Base-by-base conservation (phyloP, 2,113 vertebrate species). In the Copsychus sechellarum region DNA sequence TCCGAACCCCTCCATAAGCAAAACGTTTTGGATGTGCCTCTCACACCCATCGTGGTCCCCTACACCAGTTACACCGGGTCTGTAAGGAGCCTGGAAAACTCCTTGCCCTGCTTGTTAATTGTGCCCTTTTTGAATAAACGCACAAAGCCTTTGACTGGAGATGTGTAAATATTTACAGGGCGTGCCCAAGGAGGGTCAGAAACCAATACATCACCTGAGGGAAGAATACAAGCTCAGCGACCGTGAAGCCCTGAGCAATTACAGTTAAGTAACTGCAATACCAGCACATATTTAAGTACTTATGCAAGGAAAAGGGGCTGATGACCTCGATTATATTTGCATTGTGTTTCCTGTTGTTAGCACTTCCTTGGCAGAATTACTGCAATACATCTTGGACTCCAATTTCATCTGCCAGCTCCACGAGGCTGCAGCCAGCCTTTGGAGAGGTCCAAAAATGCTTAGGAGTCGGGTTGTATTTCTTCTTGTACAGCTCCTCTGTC, bases 321-420 rank as follows among this genome's bases (percentile, higher is more conserved):
- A 96, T 93, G 89, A 90, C 87, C 94, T 95, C 69, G 71, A 91
- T 95, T 94, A 89, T 85, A 95, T 93, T 93, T 94, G 85, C 91
- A 96, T 93, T 95, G 92, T 94, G 90, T 96, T 96, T 94, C 92
- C 95, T 96, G 95, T 87, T 96, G 89, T 84, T 94, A 91, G 81
- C 95, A 91, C 74, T 91, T 95, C 85, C 85, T 95, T 67, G 91
- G 60, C 11, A 11, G 85, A 92, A 95, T 97, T 91, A 65, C 86
- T 85, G 90, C 91, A 88, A 95, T 95, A 91, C 50, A 81, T 96
- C 92, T 92, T 31, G 74, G 91, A 43, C 66, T 94, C 78, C 77
- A 92, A 86, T 92, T 92, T 86, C 88, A 86, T 9, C 71, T 95
- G 87, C 62, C 92, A 90, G 66, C 54, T 47, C 70, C 71, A 69